Conservation (phyloP, 2,888 invertebrate species). For the Trilocha varians region DNA sequence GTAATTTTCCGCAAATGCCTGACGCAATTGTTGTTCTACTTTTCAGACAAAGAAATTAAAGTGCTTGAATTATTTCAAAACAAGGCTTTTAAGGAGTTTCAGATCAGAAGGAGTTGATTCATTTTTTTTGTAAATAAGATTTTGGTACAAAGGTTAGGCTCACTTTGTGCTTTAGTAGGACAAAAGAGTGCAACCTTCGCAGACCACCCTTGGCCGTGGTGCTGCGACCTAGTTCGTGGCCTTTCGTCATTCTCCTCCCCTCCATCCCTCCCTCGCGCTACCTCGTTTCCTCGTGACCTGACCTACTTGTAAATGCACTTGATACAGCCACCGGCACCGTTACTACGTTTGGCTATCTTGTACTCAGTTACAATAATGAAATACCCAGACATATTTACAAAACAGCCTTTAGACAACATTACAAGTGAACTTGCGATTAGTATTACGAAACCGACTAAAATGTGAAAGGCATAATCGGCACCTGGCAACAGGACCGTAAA, state of each 20-base stretch:
- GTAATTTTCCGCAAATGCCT: not conserved
- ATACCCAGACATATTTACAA: not conserved
- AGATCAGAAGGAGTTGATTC: too few relatives aligned
- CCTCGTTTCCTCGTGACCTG: conserved; percentile 44
- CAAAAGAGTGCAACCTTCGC: conserved; percentile 60
- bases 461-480: not conserved
- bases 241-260: conserved; percentile 23
- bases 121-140: too few relatives aligned
- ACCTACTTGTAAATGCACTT: conserved; percentile 63
- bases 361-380: not conserved
- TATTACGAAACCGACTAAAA: not conserved
- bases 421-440: not conserved
- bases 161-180: conserved; percentile 31
- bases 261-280: conserved; percentile 20
- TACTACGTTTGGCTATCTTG: not conserved
- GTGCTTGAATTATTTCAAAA: not conserved
- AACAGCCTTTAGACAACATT: not conserved
- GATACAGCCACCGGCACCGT: not conserved
- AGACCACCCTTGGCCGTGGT: conserved; percentile 69
- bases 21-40: not conserved
- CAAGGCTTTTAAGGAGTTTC: not conserved
- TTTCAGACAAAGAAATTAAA: not conserved
- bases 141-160: too few relatives aligned
- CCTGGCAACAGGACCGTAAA: conserved; percentile 26
- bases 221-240: conserved; percentile 54